Percentiles rank a stretch among this genome's conserved stretches.
Evolutionary conservation across 2,797 vertebrate genomes (phyloP).

Genomic region (Tadarida brasiliensis): DNA sequence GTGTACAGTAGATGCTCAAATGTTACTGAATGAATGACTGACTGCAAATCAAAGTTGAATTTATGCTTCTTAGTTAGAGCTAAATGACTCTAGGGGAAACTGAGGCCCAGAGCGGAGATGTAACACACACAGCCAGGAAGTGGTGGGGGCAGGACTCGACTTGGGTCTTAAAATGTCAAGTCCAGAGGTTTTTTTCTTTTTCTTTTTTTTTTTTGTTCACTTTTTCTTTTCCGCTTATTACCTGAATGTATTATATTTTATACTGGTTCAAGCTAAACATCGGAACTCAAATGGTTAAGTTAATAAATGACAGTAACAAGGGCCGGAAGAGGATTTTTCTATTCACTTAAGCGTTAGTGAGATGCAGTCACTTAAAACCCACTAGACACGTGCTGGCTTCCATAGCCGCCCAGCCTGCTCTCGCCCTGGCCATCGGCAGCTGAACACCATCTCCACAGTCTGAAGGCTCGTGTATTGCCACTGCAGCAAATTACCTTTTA

Average conservation of each 20-base stretch:
- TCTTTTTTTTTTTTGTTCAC: neutral
- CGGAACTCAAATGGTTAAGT: neutral
- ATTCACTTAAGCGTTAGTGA: neutral
- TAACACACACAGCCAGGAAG: neutral
- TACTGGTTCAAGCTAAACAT: neutral
- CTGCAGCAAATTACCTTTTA: neutral
- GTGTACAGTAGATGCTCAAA: neutral
- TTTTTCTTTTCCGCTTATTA: neutral
- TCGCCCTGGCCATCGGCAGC: neutral
- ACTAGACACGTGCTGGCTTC: neutral
- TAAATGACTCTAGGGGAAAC: constrained; percentile 16
- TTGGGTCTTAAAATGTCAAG: neutral
- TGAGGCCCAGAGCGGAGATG: neutral
- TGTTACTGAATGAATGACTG: neutral
- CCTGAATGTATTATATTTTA: constrained; percentile 23
- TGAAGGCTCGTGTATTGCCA: neutral
- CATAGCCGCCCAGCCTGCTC: neutral
- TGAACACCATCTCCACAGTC: neutral
- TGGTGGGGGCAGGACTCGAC: neutral
- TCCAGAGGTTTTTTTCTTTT: neutral
- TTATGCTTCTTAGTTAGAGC: neutral
- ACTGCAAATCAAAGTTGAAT: neutral
- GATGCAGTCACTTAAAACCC: neutral
- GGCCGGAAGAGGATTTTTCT: neutral
- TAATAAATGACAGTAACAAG: neutral